phyloP scores from a whole-genome alignment of 2,113 vertebrate genomes.

The Eclectus roratus region DNA sequence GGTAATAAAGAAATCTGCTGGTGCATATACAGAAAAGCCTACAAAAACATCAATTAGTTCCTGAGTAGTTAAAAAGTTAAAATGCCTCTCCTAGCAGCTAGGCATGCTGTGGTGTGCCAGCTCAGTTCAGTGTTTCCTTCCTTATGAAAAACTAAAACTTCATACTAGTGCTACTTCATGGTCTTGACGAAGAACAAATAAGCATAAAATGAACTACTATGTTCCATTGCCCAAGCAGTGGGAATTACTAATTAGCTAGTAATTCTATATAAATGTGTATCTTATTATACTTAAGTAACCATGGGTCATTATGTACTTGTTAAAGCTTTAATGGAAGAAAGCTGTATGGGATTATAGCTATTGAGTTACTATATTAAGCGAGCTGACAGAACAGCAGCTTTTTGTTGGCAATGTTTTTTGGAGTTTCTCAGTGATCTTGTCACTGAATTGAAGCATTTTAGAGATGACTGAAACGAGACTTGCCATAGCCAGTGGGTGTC shows the following conservation, averaged over 20 bases:
- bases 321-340: background rate
- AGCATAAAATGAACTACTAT: background rate
- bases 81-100: background rate
- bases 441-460: background rate
- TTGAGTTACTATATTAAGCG: background rate
- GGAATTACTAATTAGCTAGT: background rate
- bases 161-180: background rate
- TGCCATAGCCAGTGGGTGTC: constrained; percentile 30
- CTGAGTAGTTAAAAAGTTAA: background rate
- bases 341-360: background rate
- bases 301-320: background rate
- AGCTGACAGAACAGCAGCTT: background rate
- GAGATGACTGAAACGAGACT: background rate
- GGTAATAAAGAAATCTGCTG: background rate
- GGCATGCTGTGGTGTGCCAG: background rate
- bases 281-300: background rate
- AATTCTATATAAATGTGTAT: background rate
- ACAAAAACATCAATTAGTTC: background rate
- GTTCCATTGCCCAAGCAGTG: background rate
- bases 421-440: background rate
- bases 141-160: background rate
- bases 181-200: background rate
- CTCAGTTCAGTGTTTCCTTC: background rate
- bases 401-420: background rate
- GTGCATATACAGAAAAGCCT: background rate